Evolutionary conservation across 2,888 invertebrate genomes (phyloP), one percentile per base, ranked within the genome.

Genomic region (Eristalinus sepulchralis): DNA sequence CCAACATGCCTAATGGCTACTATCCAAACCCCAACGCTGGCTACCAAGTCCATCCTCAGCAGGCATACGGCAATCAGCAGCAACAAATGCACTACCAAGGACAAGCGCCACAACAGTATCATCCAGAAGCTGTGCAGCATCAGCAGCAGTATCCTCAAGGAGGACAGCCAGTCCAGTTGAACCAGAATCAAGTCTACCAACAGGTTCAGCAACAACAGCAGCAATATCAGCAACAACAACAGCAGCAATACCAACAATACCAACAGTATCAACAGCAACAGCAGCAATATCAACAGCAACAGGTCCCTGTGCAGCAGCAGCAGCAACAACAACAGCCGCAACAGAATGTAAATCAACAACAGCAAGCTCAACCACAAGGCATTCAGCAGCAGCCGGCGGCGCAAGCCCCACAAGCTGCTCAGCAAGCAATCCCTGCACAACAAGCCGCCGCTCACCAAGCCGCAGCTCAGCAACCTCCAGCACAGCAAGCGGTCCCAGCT

Each of bases 1-100:
- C 93, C 2, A 92, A 92, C 85, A 92, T 92, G 91, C 92, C 92
- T 20, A 91, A 91, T 73, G 93, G 92, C 4, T 92, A 93, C 86
- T 91, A 93, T 88, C 90, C 90, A 4, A 85, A 89, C 71, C 88
- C 86, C n/a, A 82, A 88, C 62, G 83, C 88, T 27, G 78, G 76
- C 20, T 88, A 87, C 36, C 88, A 88, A 77, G 89, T 78, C 22
- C 89, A 89, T 33, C 90, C 90, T 2, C 89, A 89, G 13, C 89
- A 88, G 31, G 89, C 88, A 11, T 89, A 91, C 79, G 70, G 53
- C 13, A 76, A 62, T 3, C 90, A 90, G 17, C 88, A 88, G 3
- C 88, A 72, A 17, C 88, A 88, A 13, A 77, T 83, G 84, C 78
- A 82, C 59, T 82, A 79, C 31, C 91, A 90, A 72, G 90, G 89